Conservation (phyloP, 2,797 vertebrate species). For the Peromyscus aztecus region DNA sequence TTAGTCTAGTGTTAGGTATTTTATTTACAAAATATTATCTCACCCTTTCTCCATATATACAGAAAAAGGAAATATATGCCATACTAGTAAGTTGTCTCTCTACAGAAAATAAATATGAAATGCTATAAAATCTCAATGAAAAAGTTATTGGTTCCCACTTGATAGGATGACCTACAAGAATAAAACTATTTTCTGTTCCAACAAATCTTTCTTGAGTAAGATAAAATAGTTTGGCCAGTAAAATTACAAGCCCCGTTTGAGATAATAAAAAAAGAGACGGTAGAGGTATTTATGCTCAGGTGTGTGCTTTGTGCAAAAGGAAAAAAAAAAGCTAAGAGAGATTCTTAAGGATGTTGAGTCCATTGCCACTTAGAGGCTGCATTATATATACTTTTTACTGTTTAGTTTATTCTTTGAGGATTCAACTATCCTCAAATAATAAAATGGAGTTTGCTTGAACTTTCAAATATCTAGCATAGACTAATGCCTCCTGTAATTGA, state of each 20-base stretch:
- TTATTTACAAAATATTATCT: neutral
- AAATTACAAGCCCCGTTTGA: neutral
- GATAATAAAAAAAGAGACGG: neutral
- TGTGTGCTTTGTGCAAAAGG: neutral
- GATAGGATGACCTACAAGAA: neutral
- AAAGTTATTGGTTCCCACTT: neutral
- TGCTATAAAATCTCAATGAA: neutral
- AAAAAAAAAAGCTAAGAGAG: neutral
- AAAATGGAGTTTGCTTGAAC: neutral
- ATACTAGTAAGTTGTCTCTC: neutral
- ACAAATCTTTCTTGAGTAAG: neutral
- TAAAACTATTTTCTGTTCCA: neutral
- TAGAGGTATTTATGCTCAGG: neutral
- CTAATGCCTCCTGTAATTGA: neutral
- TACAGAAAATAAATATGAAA: neutral
- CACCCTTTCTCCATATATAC: neutral
- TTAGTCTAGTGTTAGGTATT: neutral
- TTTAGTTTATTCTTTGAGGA: neutral
- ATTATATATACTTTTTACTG: neutral
- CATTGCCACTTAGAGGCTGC: accelerated
- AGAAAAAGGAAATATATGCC: neutral
- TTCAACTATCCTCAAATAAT: neutral
- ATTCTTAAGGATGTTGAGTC: neutral
- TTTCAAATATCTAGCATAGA: neutral
- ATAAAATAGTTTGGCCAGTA: neutral